phyloP scores from a whole-genome alignment of 2,797 vertebrate species.

The Uromys caudimaculatus region DNA sequence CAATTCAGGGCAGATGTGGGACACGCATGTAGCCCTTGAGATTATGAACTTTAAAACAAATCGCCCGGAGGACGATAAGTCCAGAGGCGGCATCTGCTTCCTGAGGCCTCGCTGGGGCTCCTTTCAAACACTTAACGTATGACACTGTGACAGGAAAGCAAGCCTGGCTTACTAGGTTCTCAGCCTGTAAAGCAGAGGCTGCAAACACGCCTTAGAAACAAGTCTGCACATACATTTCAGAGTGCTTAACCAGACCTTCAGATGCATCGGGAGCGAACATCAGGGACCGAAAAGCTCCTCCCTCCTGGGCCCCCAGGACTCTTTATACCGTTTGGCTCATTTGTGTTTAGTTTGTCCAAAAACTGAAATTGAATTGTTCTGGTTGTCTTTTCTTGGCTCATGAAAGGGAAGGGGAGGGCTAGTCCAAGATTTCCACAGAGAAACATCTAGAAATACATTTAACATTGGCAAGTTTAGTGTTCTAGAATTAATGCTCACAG shows the following conservation, averaged over 20 bases:
- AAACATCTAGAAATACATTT: slow-evolving; percentile 76
- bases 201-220: neutral
- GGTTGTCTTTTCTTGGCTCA: slow-evolving; percentile 79
- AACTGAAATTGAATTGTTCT: slow-evolving; percentile 77
- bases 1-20: slow-evolving; percentile 86
- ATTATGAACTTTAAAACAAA: slow-evolving; percentile 84
- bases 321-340: neutral
- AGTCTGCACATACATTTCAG: neutral
- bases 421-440: slow-evolving; percentile 73
- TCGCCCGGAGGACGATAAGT: slow-evolving; percentile 78
- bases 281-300: neutral
- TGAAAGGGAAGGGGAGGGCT: slow-evolving; percentile 56
- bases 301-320: neutral
- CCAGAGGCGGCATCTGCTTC: slow-evolving; percentile 79
- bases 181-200: slow-evolving; percentile 1
- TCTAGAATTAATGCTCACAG: slow-evolving; percentile 5
- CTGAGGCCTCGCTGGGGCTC: slow-evolving; percentile 70
- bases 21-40: slow-evolving; percentile 75
- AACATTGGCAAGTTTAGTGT: slow-evolving; percentile 48
- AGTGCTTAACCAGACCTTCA: slow-evolving; percentile 12
- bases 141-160: slow-evolving; percentile 63
- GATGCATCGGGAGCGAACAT: neutral
- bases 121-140: slow-evolving; percentile 79
- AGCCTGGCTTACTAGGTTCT: slow-evolving; percentile 46
- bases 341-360: slow-evolving; percentile 55